Evolutionary conservation across 2,888 invertebrate species (phyloP).

Genomic region (Agrochola circellaris): DNA sequence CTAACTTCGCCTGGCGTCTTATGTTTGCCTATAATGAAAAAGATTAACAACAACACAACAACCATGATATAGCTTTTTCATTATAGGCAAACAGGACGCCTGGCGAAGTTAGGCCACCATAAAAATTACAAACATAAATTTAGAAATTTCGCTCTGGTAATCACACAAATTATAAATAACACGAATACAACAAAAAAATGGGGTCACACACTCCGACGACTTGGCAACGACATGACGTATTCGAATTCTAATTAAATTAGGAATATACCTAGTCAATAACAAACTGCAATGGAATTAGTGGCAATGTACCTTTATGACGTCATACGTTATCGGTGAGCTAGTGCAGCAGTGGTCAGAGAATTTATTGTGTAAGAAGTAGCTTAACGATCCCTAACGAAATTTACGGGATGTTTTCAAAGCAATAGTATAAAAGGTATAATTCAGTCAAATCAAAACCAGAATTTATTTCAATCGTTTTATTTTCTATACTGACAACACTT

Average conservation of each 20-base stretch:
- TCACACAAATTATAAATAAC: background rate
- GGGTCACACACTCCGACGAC: background rate
- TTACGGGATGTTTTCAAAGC: background rate
- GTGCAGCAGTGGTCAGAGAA: too few relatives aligned
- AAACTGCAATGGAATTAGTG: background rate
- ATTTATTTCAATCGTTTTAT: constrained; percentile 61
- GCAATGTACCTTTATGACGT: background rate
- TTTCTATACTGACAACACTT: constrained; percentile 64
- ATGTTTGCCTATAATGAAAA: too few relatives aligned
- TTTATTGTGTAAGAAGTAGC: background rate
- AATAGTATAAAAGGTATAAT: background rate
- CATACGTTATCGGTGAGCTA: background rate
- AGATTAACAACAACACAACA: too few relatives aligned
- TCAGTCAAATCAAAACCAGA: constrained; percentile 19
- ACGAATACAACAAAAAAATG: background rate
- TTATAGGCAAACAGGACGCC: too few relatives aligned
- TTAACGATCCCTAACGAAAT: background rate
- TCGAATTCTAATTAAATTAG: background rate
- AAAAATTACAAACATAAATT: too few relatives aligned
- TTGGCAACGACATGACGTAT: background rate
- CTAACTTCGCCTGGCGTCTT: too few relatives aligned
- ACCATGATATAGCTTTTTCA: too few relatives aligned
- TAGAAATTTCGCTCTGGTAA: background rate
- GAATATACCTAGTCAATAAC: background rate
- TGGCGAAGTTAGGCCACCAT: too few relatives aligned